Conservation (phyloP, 1,140 invertebrate species). For the Parasteatoda tepidariorum region DNA sequence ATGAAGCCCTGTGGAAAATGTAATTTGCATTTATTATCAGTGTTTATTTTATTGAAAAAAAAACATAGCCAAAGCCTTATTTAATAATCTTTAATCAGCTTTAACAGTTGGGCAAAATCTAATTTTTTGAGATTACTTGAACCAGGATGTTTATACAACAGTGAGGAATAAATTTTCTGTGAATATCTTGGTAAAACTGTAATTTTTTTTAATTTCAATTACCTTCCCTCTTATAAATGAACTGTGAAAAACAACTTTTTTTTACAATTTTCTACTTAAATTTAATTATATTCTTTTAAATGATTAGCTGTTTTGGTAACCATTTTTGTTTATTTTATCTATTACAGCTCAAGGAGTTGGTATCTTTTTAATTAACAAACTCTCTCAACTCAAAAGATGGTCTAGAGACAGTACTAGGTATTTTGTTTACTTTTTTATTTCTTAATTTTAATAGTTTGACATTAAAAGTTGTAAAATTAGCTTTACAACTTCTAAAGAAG, state of each 20-base stretch:
- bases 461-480: too few relatives aligned
- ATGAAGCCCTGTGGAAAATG: slow-evolving; percentile 97
- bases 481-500: too few relatives aligned
- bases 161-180: background rate
- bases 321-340: too few relatives aligned
- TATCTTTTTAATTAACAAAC: slow-evolving; percentile 72
- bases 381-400: slow-evolving; percentile 73
- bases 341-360: slow-evolving; percentile 71
- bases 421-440: too few relatives aligned
- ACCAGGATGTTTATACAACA: background rate
- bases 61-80: background rate
- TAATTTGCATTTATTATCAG: slow-evolving; percentile 71
- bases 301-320: too few relatives aligned
- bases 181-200: background rate
- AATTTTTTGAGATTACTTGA: background rate
- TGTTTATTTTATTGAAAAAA: background rate
- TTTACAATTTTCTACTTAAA: too few relatives aligned
- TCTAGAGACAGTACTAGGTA: slow-evolving; percentile 69
- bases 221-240: too few relatives aligned
- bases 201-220: background rate
- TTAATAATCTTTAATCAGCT: background rate
- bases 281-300: too few relatives aligned
- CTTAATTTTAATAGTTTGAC: too few relatives aligned
- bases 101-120: background rate
- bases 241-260: too few relatives aligned